Evolutionary conservation across 2,888 invertebrate genomes (phyloP), one percentile per base, ranked within the genome.

Genomic region (Cantharis rufa): DNA sequence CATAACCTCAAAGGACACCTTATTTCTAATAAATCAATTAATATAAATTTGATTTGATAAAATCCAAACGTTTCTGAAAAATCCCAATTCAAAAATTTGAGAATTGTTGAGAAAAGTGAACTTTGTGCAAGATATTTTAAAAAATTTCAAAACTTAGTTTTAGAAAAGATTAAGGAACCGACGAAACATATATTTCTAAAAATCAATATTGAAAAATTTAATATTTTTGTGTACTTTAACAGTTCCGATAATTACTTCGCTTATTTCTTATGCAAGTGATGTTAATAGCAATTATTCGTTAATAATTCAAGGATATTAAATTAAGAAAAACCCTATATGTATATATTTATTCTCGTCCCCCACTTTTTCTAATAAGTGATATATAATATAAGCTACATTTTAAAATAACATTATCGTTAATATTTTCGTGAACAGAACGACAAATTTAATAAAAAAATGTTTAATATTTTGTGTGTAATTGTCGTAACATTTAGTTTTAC

Each of bases 311-410:
- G 72, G 72, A 48, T 72, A n/a, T 66, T 24, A 48, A 66, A 68
- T 72, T 62, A 72, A 72, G 61, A 72, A 72, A 72, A 72, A 69
- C 72, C 72, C 72, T 68, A 72, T 72, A 63, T 18, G 18, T 18
- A 18, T 3, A 18, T 64, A 66, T 71, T 69, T 61, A 69, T 9
- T 18, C 21, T 72, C 32, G 27, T 28, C 72, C 72, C 28, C 69
- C 69, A 69, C 69, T 32, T 32, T 24, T 16, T 15, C 27, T 18
- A 62, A 48, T 62, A 18, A n/a, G 15, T 61, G 16, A 18, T 62
- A 71, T 71, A 71, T 71, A 71, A 61, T 48, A 48, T 48, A 71
- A 62, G 71, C 61, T 24, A 24, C 71, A 71, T 72, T 72, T 72
- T 72, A 68, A 66, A 72, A 69, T 72, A 69, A 61, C 72, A 15